Evolutionary conservation across 2,113 vertebrate genomes (phyloP).

Genomic region (Leucopternis melanops): DNA sequence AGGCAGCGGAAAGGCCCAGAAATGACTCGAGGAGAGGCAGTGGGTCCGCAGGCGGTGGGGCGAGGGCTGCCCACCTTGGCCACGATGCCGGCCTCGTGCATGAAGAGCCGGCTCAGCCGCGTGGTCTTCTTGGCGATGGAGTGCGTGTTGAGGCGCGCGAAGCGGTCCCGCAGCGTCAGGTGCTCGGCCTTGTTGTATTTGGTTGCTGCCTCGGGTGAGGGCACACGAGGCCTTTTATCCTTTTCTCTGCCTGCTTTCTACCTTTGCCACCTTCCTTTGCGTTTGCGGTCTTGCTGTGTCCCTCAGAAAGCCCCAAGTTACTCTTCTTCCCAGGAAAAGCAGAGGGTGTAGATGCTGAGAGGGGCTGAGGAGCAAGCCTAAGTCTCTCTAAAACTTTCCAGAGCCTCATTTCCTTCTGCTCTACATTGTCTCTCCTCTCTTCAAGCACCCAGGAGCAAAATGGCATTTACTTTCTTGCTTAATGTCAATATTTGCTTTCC

Average conservation of each 20-base stretch:
- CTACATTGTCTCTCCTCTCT: background rate
- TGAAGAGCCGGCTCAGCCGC: slow-evolving; percentile 83
- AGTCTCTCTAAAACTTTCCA: background rate
- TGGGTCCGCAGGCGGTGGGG: accelerated
- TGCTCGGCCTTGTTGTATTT: slow-evolving; percentile 88
- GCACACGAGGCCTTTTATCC: background rate
- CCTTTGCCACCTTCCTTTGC: background rate
- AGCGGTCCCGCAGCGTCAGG: slow-evolving; percentile 83
- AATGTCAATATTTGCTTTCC: slow-evolving; percentile 28
- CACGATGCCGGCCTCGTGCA: slow-evolving; percentile 87
- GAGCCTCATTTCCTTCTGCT: background rate
- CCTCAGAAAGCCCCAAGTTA: background rate
- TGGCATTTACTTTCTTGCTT: slow-evolving; percentile 25
- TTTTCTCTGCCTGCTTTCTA: background rate
- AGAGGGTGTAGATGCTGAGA: background rate
- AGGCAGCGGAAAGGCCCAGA: background rate
- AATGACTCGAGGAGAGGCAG: background rate
- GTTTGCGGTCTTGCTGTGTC: background rate
- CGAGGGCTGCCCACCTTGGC: slow-evolving; percentile 72
- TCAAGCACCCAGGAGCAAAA: background rate
- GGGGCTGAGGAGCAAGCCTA: background rate
- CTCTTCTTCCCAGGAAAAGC: background rate
- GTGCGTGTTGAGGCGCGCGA: slow-evolving; percentile 86
- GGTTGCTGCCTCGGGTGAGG: slow-evolving; percentile 72
- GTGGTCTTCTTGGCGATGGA: slow-evolving; percentile 94